These are phyloP conservation scores for Brachyptera putata DNA, from an alignment of 2,888 invertebrate species.

Conservation along the genomic window DNA sequence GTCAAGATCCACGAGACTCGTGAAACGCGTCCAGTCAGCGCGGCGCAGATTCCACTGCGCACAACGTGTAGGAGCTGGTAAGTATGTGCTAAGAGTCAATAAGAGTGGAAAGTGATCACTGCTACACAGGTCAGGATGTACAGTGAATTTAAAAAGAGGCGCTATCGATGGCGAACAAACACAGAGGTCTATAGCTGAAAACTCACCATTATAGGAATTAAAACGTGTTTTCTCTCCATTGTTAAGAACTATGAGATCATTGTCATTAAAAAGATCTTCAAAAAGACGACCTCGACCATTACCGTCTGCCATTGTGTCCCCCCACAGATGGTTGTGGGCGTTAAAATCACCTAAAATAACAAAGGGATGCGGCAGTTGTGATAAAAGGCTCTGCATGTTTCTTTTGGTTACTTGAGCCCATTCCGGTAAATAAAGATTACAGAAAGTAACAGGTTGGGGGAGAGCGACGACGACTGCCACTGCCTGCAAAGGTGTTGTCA, in stretches of 20 bases:
- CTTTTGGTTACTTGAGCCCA: not conserved
- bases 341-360: slow-evolving; percentile 10
- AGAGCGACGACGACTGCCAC: not conserved
- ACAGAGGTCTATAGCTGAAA: no score
- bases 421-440: not conserved
- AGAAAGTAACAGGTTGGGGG: not conserved
- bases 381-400: not conserved
- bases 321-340: slow-evolving; percentile 11
- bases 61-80: not conserved
- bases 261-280: not conserved
- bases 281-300: slow-evolving; percentile 13
- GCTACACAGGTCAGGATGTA: not conserved
- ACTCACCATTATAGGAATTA: not conserved
- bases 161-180: not conserved
- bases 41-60: not conserved
- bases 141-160: not conserved
- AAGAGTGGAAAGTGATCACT: not conserved
- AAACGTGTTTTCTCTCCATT: not conserved
- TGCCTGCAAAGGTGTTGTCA: not conserved
- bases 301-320: not conserved
- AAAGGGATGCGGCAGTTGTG: not conserved
- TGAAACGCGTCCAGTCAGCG: not conserved
- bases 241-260: not conserved
- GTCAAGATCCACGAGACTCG: not conserved
- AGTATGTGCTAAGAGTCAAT: not conserved